A percentile compares a stretch with the other conserved stretches of the same genome.
phyloP scores from a whole-genome alignment of 2,797 vertebrate species.

The Arnoldichthys spilopterus region DNA sequence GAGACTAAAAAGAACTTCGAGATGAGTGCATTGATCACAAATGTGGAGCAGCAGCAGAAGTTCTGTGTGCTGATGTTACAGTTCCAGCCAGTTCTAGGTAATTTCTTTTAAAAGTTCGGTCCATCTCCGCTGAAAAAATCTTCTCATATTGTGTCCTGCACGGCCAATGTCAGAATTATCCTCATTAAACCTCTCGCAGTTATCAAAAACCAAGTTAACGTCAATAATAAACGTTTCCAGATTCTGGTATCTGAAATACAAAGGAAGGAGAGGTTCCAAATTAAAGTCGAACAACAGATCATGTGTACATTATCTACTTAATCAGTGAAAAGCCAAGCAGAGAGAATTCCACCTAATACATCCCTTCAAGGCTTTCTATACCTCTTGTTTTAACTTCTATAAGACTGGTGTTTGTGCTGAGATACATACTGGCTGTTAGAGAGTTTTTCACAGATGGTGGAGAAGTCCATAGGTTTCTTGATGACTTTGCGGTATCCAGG shows the following conservation, averaged over 20 bases:
- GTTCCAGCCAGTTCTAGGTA: slow-evolving; percentile 69
- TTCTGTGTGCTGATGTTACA: background rate
- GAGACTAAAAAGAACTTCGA: background rate
- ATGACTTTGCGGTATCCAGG: slow-evolving; percentile 92
- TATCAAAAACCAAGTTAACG: slow-evolving; percentile 90
- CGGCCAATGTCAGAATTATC: slow-evolving; percentile 89
- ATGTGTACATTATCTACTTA: too few relatives aligned
- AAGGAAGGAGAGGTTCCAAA: background rate
- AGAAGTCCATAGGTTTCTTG: slow-evolving; percentile 92
- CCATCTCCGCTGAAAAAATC: slow-evolving; percentile 88
- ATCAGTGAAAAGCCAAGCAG: too few relatives aligned
- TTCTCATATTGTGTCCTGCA: slow-evolving; percentile 89
- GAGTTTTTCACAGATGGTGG: slow-evolving; percentile 88
- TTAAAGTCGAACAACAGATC: background rate
- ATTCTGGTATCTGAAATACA: slow-evolving; percentile 79
- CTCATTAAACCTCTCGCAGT: slow-evolving; percentile 93
- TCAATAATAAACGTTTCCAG: slow-evolving; percentile 87
- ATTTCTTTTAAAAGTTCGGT: slow-evolving; percentile 82
- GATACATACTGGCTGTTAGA: slow-evolving; percentile 86
- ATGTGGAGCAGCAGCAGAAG: slow-evolving; percentile 15
- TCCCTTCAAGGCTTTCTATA: background rate
- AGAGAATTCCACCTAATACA: background rate
- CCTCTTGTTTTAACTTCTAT: background rate
- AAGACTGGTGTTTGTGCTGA: background rate
- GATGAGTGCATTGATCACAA: slow-evolving; percentile 15